phyloP scores from a whole-genome alignment of 2,888 invertebrate species.

The Eueremaeus valkanovi region DNA sequence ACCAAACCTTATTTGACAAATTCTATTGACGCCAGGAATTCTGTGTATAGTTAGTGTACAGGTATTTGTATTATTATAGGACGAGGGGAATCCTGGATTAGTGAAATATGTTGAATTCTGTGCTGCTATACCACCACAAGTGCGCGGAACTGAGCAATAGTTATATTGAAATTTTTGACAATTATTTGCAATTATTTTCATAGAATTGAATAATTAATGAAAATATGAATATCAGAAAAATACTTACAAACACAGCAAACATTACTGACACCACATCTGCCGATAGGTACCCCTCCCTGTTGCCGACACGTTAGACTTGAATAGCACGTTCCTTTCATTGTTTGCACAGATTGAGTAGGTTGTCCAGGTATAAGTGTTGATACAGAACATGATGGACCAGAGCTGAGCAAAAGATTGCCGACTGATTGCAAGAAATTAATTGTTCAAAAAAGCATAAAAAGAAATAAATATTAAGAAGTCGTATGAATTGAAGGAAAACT shows the following conservation, averaged over 20 bases:
- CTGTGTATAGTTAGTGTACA: constrained; percentile 45
- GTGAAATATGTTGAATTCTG: constrained; percentile 84
- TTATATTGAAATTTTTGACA: not conserved
- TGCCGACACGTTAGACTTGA: constrained; percentile 45
- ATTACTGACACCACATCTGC: constrained; percentile 45
- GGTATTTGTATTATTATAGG: constrained; percentile 40
- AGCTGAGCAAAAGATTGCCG: constrained; percentile 21
- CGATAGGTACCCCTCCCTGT: constrained; percentile 47
- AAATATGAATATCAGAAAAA: not conserved
- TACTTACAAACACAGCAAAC: constrained; percentile 48
- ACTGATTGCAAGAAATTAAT: not conserved
- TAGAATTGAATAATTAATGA: too few species aligned
- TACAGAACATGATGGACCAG: constrained; percentile 40
- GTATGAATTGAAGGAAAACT: not conserved
- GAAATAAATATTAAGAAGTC: not conserved
- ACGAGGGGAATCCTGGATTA: constrained; percentile 57
- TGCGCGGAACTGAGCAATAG: constrained; percentile 43
- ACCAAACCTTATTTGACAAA: constrained; percentile 45
- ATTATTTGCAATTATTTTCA: not conserved
- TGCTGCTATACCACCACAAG: constrained; percentile 68
- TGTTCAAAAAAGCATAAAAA: not conserved
- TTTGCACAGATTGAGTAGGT: constrained; percentile 7
- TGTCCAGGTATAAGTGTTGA: constrained; percentile 40
- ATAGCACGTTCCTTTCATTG: constrained; percentile 45
- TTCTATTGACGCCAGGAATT: constrained; percentile 37